These are phyloP conservation scores for Glossophaga mutica DNA, from an alignment of 2,797 vertebrate species.

Conservation along the genomic window DNA sequence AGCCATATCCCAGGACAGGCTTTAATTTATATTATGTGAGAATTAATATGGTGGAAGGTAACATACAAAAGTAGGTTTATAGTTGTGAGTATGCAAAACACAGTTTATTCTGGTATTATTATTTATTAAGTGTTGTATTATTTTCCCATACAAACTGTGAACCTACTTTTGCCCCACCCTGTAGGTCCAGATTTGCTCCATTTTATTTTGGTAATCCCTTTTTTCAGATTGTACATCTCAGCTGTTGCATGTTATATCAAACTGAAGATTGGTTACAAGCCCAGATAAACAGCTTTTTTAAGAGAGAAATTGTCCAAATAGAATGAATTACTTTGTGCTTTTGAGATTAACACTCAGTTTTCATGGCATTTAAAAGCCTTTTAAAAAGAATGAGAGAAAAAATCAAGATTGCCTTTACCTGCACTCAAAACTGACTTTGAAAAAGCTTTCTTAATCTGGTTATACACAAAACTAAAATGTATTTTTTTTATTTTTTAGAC, in stretches of 20 bases:
- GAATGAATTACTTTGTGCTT: slow-evolving; percentile 64
- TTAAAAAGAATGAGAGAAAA: neutral
- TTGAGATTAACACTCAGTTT: slow-evolving; percentile 49
- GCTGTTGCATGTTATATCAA: slow-evolving; percentile 49
- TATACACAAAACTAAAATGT: neutral
- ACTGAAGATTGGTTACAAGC: slow-evolving; percentile 60
- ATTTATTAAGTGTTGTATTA: neutral
- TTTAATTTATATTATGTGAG: slow-evolving; percentile 42
- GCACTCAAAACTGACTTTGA: neutral
- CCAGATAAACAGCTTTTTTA: slow-evolving; percentile 20
- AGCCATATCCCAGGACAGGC: neutral
- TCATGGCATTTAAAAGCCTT: slow-evolving; percentile 13
- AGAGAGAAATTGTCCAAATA: slow-evolving; percentile 39
- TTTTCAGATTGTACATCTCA: slow-evolving; percentile 23
- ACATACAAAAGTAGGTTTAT: neutral
- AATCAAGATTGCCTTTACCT: neutral
- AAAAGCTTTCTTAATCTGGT: neutral
- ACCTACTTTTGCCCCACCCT: neutral
- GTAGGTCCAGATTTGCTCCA: slow-evolving; percentile 36
- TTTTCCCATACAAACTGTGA: neutral
- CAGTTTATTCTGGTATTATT: neutral
- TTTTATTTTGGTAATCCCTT: slow-evolving; percentile 42
- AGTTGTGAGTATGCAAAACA: neutral
- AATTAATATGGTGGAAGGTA: slow-evolving; percentile 40
- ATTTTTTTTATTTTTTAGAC: slow-evolving; percentile 13